Percentiles rank a stretch among this genome's conserved stretches.
These are phyloP conservation scores for Phoeniculus purpureus DNA, from an alignment of 2,797 vertebrate species.

Conservation along the genomic window DNA sequence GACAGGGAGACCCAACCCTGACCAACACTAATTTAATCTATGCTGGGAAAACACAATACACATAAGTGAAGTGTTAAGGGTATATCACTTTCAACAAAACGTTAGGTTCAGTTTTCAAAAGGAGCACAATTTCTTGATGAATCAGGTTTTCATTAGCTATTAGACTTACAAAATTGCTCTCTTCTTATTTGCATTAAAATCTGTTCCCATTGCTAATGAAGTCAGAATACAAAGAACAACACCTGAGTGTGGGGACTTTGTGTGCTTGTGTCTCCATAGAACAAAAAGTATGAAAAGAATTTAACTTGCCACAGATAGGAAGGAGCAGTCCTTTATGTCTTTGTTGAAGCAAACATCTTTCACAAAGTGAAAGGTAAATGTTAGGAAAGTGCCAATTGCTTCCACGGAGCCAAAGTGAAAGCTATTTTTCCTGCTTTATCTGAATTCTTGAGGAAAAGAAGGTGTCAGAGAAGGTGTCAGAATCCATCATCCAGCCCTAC, in stretches of 20 bases:
- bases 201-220: not conserved
- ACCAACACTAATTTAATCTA: not conserved
- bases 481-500: not conserved
- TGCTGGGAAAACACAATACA: not conserved
- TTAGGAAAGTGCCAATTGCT: not conserved
- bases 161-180: not conserved
- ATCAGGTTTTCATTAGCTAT: not conserved
- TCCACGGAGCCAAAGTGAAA: not conserved
- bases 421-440: not conserved
- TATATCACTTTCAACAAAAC: not conserved
- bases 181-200: not conserved
- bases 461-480: not conserved
- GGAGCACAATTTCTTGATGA: not conserved
- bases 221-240: not conserved
- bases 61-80: not conserved
- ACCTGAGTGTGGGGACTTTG: not conserved
- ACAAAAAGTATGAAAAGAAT: not conserved
- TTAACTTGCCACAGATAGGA: not conserved
- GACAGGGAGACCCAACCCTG: not conserved
- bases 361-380: not conserved
- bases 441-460: not conserved
- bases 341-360: not conserved
- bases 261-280: fast-evolving
- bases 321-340: not conserved
- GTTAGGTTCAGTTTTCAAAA: not conserved